Evolutionary conservation across 2,888 invertebrate species (phyloP).

Genomic region (Cephus pygmeus): DNA sequence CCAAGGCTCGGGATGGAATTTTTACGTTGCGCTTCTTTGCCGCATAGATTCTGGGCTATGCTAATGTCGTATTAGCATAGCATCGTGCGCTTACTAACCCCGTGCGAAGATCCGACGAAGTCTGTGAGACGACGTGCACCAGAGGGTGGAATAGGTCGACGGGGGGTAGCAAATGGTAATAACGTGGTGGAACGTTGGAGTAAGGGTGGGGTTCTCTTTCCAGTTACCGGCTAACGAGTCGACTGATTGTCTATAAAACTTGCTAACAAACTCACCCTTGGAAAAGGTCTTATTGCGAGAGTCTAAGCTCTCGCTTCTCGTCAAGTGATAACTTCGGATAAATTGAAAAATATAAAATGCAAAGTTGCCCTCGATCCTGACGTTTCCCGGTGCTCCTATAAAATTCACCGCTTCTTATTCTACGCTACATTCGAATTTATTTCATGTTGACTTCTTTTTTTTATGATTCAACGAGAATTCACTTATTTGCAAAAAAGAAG

Average conservation of each 20-base stretch:
- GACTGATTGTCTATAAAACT: conserved; percentile 57
- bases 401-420: neutral
- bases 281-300: neutral
- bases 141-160: neutral
- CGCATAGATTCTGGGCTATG: conserved; percentile 36
- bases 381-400: neutral
- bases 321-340: conserved; percentile 35
- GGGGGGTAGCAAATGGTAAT: conserved; percentile 44
- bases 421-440: neutral
- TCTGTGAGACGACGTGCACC: neutral
- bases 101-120: neutral
- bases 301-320: conserved; percentile 2
- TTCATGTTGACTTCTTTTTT: neutral
- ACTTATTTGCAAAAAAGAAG: neutral
- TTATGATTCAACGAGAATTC: neutral
- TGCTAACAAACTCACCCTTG: conserved; percentile 51
- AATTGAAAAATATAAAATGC: conserved; percentile 53
- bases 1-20: conserved; percentile 22
- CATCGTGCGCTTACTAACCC: neutral
- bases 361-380: conserved; percentile 20
- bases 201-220: conserved; percentile 23
- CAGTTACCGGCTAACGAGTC: conserved; percentile 56
- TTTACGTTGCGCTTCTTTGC: conserved; percentile 27
- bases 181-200: conserved; percentile 41
- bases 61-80: conserved; percentile 43